These are phyloP conservation scores for Lottia gigantea DNA, from an alignment of 2,888 invertebrate species.

Conservation along the genomic window DNA sequence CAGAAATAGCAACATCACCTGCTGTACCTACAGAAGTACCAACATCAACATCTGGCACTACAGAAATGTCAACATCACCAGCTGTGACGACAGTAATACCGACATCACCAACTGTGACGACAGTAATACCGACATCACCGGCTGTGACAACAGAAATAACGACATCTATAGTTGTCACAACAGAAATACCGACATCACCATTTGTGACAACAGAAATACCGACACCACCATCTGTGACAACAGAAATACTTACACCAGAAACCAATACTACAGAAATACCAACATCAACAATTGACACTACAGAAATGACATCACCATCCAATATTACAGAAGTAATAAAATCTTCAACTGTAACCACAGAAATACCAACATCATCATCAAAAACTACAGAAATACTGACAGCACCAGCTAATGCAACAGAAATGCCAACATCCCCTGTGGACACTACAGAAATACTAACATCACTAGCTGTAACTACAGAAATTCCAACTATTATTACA, in stretches of 20 bases:
- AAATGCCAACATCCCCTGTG: neutral
- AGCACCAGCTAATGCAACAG: neutral
- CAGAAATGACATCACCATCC: neutral
- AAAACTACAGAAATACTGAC: neutral
- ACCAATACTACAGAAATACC: neutral
- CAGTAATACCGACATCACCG: neutral
- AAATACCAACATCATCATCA: neutral
- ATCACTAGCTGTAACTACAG: neutral
- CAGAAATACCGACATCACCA: neutral
- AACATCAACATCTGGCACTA: neutral
- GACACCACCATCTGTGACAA: neutral
- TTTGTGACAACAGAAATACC: neutral
- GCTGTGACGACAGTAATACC: neutral
- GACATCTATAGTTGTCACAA: too few species aligned
- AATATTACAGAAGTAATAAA: neutral
- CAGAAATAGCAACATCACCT: neutral
- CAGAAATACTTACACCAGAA: neutral
- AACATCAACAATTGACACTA: neutral
- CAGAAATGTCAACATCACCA: neutral
- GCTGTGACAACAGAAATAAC: neutral
- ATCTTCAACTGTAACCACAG: neutral
- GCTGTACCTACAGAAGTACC: neutral
- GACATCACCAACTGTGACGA: neutral
- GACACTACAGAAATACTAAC: neutral
- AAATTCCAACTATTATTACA: neutral